Evolutionary conservation across 2,888 invertebrate species (phyloP).

Genomic region (Hesperia comma): DNA sequence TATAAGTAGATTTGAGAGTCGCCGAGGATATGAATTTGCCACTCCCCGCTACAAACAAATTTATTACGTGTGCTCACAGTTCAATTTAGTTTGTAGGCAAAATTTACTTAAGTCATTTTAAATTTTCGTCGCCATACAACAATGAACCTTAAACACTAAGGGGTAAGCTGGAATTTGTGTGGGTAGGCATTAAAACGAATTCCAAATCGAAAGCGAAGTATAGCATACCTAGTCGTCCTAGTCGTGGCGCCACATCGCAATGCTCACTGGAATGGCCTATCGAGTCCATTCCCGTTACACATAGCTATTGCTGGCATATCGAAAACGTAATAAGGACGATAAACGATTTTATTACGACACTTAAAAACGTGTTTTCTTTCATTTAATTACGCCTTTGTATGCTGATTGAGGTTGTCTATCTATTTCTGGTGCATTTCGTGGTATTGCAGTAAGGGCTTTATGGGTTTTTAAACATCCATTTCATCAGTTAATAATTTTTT

Average conservation of each 20-base stretch:
- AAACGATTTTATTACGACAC: conserved; percentile 16
- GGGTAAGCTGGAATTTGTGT: too few relatives aligned
- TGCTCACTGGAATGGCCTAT: conserved; percentile 40
- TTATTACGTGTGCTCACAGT: too few relatives aligned
- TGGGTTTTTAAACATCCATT: conserved; percentile 1
- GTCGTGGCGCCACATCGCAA: conserved; percentile 18
- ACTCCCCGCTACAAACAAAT: too few relatives aligned
- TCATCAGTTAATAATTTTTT: neutral
- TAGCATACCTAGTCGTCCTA: neutral
- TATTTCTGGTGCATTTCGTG: neutral
- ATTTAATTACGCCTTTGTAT: conserved; percentile 30
- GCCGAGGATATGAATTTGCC: too few relatives aligned
- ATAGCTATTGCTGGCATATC: conserved; percentile 34
- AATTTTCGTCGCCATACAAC: too few relatives aligned
- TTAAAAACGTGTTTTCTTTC: conserved; percentile 26
- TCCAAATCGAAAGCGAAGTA: neutral
- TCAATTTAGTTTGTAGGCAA: too few relatives aligned
- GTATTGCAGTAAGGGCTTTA: neutral
- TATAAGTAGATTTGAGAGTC: too few relatives aligned
- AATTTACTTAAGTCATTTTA: too few relatives aligned
- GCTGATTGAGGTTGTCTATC: conserved; percentile 18
- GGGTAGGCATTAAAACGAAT: too few relatives aligned
- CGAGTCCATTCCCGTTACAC: conserved; percentile 41
- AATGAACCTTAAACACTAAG: too few relatives aligned
- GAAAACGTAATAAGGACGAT: conserved; percentile 41